Percentiles rank a stretch among this genome's conserved stretches.
These are phyloP conservation scores for Eilema griseolum DNA, from an alignment of 2,888 invertebrate species.

Conservation along the genomic window DNA sequence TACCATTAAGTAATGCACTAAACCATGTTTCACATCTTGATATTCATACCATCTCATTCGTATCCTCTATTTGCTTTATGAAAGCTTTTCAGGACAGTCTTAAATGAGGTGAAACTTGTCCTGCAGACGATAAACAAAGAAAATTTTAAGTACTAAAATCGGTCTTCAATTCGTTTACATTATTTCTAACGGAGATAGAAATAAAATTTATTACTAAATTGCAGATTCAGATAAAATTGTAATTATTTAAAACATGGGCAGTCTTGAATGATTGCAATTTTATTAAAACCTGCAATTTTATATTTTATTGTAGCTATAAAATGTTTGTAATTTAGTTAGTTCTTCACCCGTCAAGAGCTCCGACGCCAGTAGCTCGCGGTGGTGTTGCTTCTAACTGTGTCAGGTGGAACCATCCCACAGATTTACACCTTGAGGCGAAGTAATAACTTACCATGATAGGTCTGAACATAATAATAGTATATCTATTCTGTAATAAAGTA, in stretches of 20 bases:
- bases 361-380: constrained; percentile 28
- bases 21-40: too few species aligned
- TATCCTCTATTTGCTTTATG: too few species aligned
- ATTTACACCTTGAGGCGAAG: constrained; percentile 20
- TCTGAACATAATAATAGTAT: neutral
- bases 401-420: constrained; percentile 31
- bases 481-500: neutral
- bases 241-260: neutral
- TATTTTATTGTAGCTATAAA: neutral
- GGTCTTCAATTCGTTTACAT: neutral
- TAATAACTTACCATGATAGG: constrained; percentile 16
- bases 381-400: constrained; percentile 40
- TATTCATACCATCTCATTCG: too few species aligned
- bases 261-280: neutral
- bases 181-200: neutral
- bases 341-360: constrained; percentile 1
- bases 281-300: neutral
- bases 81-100: too few species aligned
- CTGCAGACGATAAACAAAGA: neutral
- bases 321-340: neutral
- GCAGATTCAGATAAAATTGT: neutral
- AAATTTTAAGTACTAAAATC: neutral
- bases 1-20: too few species aligned
- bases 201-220: constrained; percentile 5
- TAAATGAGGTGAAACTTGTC: too few species aligned